Conservation (phyloP, 2,797 vertebrate genomes). For the Hemibagrus guttatus region DNA sequence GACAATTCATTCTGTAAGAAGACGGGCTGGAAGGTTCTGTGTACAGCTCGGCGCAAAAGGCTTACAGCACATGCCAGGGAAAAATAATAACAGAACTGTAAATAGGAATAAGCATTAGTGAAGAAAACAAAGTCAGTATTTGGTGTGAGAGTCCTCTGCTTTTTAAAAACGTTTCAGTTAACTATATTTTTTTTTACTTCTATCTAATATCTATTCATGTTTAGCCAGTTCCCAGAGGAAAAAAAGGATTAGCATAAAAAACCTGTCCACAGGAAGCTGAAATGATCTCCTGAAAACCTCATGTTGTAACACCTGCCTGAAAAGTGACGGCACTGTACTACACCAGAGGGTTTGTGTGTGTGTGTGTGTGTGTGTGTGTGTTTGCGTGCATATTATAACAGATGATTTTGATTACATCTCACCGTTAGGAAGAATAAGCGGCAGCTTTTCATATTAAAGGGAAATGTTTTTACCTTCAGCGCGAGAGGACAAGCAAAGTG, state of each 20-base stretch:
- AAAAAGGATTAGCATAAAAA: too few relatives aligned
- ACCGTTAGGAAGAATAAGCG: neutral
- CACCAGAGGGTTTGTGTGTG: neutral
- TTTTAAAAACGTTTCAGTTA: neutral
- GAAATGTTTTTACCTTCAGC: neutral
- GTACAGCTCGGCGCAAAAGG: too few relatives aligned
- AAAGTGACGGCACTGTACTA: neutral
- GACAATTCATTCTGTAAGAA: neutral
- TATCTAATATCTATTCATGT: neutral
- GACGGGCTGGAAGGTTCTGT: neutral
- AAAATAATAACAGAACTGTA: neutral
- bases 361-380: neutral
- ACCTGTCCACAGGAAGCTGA: neutral
- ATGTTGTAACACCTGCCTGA: neutral
- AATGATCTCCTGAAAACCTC: neutral
- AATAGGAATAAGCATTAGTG: neutral
- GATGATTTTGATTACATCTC: neutral
- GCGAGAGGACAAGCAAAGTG: neutral
- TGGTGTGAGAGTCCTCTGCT: too few relatives aligned
- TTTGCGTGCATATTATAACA: neutral
- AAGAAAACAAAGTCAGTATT: neutral
- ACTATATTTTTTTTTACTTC: neutral
- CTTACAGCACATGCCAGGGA: neutral
- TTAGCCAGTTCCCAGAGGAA: too few relatives aligned
- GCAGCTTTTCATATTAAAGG: neutral